Evolutionary conservation across 1,140 invertebrate species (phyloP).

Genomic region (Drosophila navojoa): DNA sequence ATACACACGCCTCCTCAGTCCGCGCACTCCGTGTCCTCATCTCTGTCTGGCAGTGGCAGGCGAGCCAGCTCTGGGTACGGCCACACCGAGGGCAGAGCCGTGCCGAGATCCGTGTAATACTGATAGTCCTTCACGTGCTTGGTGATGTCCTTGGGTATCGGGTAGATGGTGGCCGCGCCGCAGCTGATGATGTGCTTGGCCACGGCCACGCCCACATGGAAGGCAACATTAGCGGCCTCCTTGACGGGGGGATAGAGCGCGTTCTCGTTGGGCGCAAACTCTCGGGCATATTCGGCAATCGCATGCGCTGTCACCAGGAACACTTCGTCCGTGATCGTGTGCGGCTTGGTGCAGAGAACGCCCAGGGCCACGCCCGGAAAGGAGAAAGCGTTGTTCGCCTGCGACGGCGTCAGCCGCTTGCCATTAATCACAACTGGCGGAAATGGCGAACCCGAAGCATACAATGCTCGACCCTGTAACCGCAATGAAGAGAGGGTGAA

Average conservation of each 20-base stretch:
- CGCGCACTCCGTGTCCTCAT: not conserved
- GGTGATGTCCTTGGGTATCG: conserved; percentile 89
- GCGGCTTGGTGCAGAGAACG: conserved; percentile 90
- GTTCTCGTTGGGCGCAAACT: conserved; percentile 91
- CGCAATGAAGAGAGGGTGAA: too few relatives aligned
- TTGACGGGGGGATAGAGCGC: conserved; percentile 95
- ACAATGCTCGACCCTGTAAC: conserved; percentile 83
- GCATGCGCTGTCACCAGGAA: conserved; percentile 94
- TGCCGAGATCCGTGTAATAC: conserved; percentile 88
- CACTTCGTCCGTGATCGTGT: conserved; percentile 92
- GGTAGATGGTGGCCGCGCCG: conserved; percentile 89
- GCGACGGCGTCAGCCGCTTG: conserved; percentile 92
- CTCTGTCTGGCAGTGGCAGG: not conserved
- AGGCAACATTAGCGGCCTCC: conserved; percentile 93
- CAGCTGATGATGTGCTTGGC: conserved; percentile 94
- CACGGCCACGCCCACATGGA: conserved; percentile 92
- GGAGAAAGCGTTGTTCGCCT: conserved; percentile 98
- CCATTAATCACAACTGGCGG: conserved; percentile 91
- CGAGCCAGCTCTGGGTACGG: conserved; percentile 26
- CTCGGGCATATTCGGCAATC: conserved; percentile 90
- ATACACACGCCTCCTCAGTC: too few relatives aligned
- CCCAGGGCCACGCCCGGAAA: conserved; percentile 97
- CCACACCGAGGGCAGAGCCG: conserved; percentile 85
- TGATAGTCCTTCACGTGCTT: conserved; percentile 90
- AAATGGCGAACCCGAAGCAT: conserved; percentile 97